A percentile compares a stretch with the other conserved stretches of the same genome.
phyloP scores from a whole-genome alignment of 2,113 vertebrate genomes.

The Equus quagga region DNA sequence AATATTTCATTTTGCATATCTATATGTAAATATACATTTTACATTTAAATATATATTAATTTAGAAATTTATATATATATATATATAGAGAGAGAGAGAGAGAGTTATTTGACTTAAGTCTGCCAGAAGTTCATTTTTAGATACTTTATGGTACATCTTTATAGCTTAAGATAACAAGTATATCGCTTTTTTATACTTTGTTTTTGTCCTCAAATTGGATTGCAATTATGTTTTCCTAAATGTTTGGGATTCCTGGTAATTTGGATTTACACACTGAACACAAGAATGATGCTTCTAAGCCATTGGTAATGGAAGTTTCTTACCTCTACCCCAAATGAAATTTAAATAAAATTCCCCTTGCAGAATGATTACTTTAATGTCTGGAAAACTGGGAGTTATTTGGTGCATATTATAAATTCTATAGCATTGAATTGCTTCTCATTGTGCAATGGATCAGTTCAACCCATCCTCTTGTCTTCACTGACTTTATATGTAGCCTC shows the following conservation, averaged over 20 bases:
- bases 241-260: neutral
- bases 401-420: neutral
- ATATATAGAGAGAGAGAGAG: neutral
- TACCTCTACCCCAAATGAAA: neutral
- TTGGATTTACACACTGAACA: neutral
- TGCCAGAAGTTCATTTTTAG: neutral
- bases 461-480: neutral
- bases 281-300: neutral
- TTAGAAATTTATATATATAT: neutral
- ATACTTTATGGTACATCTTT: neutral
- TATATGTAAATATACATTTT: neutral
- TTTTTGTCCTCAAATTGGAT: neutral
- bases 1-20: neutral
- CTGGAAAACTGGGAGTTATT: neutral
- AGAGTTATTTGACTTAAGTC: neutral
- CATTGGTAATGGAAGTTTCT: neutral
- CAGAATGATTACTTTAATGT: neutral
- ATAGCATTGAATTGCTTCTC: neutral
- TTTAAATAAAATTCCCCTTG: neutral
- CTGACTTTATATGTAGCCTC: accelerated
- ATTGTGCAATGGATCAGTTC: neutral
- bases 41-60: neutral
- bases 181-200: neutral
- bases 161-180: neutral
- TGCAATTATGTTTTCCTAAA: neutral